These are phyloP conservation scores for Drosophila helvetica DNA, from an alignment of 2,888 invertebrate genomes.

Conservation along the genomic window DNA sequence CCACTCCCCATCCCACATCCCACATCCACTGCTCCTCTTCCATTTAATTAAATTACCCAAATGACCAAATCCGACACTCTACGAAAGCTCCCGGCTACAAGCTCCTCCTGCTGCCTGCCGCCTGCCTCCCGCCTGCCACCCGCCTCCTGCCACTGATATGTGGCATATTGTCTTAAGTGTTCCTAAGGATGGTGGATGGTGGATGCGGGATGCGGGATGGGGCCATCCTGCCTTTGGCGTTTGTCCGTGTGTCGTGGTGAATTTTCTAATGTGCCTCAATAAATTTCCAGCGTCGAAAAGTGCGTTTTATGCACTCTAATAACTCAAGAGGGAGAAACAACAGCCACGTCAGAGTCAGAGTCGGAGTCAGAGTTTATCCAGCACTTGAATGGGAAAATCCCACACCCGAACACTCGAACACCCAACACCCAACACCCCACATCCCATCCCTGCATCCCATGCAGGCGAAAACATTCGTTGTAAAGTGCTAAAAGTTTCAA, in stretches of 20 bases:
- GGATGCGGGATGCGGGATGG: background rate
- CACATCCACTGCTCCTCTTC: conserved; percentile 2
- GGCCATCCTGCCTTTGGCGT: background rate
- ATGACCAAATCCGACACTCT: conserved; percentile 31
- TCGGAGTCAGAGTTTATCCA: conserved; percentile 3
- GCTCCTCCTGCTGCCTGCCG: background rate
- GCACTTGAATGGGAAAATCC: conserved; percentile 20
- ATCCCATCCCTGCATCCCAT: background rate
- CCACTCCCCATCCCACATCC: background rate
- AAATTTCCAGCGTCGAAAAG: conserved; percentile 51
- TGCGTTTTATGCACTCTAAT: conserved; percentile 56
- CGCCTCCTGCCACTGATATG: conserved; percentile 2
- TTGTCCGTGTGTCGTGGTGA: conserved; percentile 40
- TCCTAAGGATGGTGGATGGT: background rate
- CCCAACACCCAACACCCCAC: background rate
- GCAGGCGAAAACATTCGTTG: conserved; percentile 43
- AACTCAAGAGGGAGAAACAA: conserved; percentile 33
- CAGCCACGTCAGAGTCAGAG: background rate
- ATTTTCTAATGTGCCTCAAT: conserved; percentile 54
- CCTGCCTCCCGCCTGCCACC: no score
- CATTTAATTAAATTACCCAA: conserved; percentile 50
- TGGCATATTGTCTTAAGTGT: conserved; percentile 36
- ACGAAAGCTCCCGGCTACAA: background rate
- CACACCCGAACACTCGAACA: background rate
- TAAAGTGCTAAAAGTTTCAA: conserved; percentile 54